A percentile compares a stretch with the other conserved stretches of the same genome.
Conservation (phyloP, 2,113 vertebrate genomes). For the Anas platyrhynchos region DNA sequence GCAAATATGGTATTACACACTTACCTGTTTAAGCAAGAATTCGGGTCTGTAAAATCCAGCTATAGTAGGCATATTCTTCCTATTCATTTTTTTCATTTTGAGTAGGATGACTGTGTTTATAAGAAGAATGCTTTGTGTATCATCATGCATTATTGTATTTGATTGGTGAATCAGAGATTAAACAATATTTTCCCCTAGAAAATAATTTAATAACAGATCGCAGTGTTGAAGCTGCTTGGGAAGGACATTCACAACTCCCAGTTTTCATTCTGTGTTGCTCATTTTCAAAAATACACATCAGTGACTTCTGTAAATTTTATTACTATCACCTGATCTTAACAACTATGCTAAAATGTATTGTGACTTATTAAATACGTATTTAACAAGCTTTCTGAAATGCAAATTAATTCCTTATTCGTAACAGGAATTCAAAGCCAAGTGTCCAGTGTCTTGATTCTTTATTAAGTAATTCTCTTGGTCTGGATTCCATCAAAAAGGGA, state of each 20-base stretch:
- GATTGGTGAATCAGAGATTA: background rate
- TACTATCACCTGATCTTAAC: background rate
- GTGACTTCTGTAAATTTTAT: background rate
- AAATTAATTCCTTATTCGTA: background rate
- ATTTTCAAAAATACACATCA: background rate
- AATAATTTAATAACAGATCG: background rate
- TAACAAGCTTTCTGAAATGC: background rate
- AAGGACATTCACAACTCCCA: background rate
- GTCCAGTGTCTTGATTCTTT: background rate
- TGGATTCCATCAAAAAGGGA: background rate
- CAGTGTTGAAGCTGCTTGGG: background rate
- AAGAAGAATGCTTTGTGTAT: background rate
- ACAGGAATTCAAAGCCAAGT: background rate
- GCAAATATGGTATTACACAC: background rate
- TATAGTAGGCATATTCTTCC: background rate
- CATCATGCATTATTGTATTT: background rate
- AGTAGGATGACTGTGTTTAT: background rate
- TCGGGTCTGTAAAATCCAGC: background rate
- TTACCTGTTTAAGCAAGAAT: background rate
- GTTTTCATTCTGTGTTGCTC: background rate
- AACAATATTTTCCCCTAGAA: background rate
- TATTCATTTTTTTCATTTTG: background rate
- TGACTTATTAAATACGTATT: background rate
- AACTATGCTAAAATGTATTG: background rate
- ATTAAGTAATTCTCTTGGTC: background rate